These are phyloP conservation scores for Danio aesculapii DNA, from an alignment of 2,797 vertebrate genomes.

Conservation along the genomic window DNA sequence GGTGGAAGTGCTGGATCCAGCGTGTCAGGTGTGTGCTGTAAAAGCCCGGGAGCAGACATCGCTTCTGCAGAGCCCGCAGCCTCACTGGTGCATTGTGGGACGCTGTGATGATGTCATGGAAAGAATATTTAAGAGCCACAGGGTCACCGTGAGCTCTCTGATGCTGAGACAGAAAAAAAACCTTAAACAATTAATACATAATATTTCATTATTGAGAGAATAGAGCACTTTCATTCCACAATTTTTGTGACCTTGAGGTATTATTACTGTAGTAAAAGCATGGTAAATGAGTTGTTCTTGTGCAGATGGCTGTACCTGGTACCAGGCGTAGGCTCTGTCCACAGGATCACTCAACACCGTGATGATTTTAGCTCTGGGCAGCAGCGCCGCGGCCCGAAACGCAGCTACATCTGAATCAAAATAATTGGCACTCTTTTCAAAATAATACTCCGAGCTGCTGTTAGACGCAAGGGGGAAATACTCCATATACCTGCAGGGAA, in stretches of 20 bases:
- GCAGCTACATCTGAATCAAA: conserved; percentile 96
- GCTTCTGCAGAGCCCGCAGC: conserved; percentile 90
- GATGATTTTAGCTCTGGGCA: conserved; percentile 95
- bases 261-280: no score
- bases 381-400: conserved; percentile 87
- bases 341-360: conserved; percentile 97
- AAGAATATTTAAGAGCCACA: conserved; percentile 92
- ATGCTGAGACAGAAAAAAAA: no score
- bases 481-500: conserved; percentile 92
- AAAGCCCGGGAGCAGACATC: conserved; percentile 94
- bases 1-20: conserved; percentile 92
- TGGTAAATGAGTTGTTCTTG: no score
- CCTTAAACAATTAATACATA: no score
- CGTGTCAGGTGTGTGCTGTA: conserved; percentile 93
- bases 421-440: conserved; percentile 99
- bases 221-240: no score
- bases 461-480: conserved; percentile 97
- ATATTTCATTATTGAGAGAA: no score
- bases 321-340: conserved; percentile 97
- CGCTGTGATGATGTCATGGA: conserved; percentile 93
- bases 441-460: conserved; percentile 97
- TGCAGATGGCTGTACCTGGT: conserved; percentile 82
- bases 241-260: no score
- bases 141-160: conserved; percentile 95
- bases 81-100: conserved; percentile 80